Evolutionary conservation across 2,888 invertebrate species (phyloP), one percentile per base, ranked within the genome.

Genomic region (Spodoptera exigua): DNA sequence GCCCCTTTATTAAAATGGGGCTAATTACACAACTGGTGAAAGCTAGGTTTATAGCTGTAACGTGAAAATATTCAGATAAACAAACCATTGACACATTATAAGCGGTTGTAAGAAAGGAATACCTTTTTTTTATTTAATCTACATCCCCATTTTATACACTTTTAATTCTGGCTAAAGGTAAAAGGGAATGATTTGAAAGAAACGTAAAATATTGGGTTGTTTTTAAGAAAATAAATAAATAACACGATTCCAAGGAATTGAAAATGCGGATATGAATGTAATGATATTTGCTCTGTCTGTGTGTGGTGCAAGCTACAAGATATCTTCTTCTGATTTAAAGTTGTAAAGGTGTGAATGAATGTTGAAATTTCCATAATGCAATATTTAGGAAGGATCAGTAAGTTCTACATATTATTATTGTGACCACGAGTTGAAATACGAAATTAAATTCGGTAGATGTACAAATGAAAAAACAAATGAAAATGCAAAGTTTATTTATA

Each of bases 261-360:
- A 74, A 78, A 83, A 78, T 69, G 76, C 71, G 81, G 78, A 85
- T 83, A 76, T 83, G 81, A 83, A 80, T 83, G 72, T 82, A 85
- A 86, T 86, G 78, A 86, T 88, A 85, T 89, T 86, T 87, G 82
- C 79, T 81, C 81, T 82, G 74, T 79, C 62, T 70, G 64, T 43
- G 46, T 17, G 39, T 59, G 79, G 80, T 55, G 4, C 57, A 81
- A 82, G 70, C 61, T 43, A 49, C 2, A 47, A 27, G 27, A 27
- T 27, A 5, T 27, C 7, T 3, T 3, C 27, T 3, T 3, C 27
- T 27, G 7, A 27, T 27, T 27, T 27, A 5, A 1, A 7, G 5
- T 1, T 27, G 27, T 27, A 27, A 1, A 27, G 27, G 7, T 27
- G 1, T 7, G 5, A 9, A 9, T 9, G 7, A 27, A 9, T 27